Evolutionary conservation across 2,888 invertebrate genomes (phyloP).

Genomic region (Neria commutata): DNA sequence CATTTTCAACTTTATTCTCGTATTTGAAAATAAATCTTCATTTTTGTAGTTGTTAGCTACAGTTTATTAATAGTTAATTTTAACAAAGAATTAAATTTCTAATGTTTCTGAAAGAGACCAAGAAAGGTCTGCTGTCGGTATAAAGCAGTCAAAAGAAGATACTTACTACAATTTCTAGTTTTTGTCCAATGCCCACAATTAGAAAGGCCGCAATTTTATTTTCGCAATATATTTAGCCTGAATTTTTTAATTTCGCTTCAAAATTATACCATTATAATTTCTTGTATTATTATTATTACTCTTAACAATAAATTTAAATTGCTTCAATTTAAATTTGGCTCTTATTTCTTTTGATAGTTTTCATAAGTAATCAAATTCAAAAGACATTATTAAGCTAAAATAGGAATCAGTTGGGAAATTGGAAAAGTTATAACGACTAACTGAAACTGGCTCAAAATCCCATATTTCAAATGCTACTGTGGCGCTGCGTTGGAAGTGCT

Average conservation of each 20-base stretch:
- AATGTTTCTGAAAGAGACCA: no score
- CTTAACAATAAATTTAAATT: conserved; percentile 5
- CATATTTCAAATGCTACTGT: background rate
- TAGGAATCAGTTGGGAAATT: background rate
- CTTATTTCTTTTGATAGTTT: background rate
- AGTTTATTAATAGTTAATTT: background rate
- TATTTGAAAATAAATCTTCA: background rate
- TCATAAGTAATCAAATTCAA: background rate
- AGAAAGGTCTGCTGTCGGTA: no score
- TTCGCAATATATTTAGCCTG: background rate
- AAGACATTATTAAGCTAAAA: background rate
- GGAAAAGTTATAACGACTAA: background rate
- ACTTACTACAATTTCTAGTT: no score
- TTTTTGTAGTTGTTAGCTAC: background rate
- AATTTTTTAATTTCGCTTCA: background rate
- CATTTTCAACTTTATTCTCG: conserved; percentile 1
- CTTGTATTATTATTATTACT: background rate
- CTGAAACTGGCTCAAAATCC: background rate
- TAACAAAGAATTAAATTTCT: no score
- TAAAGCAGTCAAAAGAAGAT: no score
- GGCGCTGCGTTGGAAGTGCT: background rate
- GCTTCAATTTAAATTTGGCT: background rate
- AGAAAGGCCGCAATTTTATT: background rate
- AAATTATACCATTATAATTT: background rate
- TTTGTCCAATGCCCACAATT: no score